Percentiles rank a stretch among this genome's conserved stretches.
Evolutionary conservation across 2,888 invertebrate species (phyloP).

Genomic region (Nematopogon swammerdamellus): DNA sequence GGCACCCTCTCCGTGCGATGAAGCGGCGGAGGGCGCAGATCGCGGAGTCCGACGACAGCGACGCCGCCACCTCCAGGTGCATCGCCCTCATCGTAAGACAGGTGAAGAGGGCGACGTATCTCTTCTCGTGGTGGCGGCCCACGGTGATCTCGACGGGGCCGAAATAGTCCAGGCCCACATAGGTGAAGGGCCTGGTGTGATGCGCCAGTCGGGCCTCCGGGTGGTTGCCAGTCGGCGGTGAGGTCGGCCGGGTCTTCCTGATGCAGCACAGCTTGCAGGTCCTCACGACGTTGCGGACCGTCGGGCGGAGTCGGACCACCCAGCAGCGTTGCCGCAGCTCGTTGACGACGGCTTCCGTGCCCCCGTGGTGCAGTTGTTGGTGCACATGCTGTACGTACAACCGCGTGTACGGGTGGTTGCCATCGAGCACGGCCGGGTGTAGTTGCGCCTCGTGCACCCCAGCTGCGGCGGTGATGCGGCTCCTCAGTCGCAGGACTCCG

Average conservation of each 20-base stretch:
- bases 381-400: slow-evolving; percentile 2
- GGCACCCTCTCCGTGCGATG: slow-evolving; percentile 7
- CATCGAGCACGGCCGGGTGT: slow-evolving; percentile 4
- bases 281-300: slow-evolving; percentile 4
- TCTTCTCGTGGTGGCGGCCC: slow-evolving; percentile 2
- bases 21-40: slow-evolving; percentile 3
- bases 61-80: slow-evolving; percentile 1
- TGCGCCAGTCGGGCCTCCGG: slow-evolving; percentile 1
- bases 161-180: slow-evolving; percentile 6
- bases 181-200: slow-evolving; percentile 1
- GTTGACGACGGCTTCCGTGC: slow-evolving; percentile 6
- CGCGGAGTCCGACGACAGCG: neutral
- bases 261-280: slow-evolving; percentile 3
- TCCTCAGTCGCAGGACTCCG: slow-evolving; percentile 5
- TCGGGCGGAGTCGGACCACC: slow-evolving; percentile 5
- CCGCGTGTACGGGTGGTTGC: neutral
- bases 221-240: slow-evolving; percentile 9
- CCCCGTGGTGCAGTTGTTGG: slow-evolving; percentile 4
- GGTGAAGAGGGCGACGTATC: slow-evolving; percentile 1
- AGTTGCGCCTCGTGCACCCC: neutral
- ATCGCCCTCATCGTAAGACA: neutral
- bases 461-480: slow-evolving; percentile 1
- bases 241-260: slow-evolving; percentile 11
- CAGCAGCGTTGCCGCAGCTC: slow-evolving; percentile 9
- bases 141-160: slow-evolving; percentile 5